phyloP scores from a whole-genome alignment of 2,113 vertebrate genomes.

The Bubo blakistoni region DNA sequence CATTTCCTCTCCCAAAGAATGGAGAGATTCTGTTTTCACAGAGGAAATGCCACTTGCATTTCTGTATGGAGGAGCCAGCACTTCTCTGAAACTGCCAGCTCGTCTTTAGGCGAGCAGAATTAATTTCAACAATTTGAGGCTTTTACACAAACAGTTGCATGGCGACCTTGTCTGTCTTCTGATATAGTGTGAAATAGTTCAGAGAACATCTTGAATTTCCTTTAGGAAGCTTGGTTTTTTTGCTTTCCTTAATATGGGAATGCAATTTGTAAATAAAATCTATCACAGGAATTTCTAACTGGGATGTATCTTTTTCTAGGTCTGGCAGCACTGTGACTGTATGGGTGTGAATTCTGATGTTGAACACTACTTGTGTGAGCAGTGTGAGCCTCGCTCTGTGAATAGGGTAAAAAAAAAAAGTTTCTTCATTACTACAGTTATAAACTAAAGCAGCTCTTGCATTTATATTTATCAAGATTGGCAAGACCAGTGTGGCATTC shows the following conservation, averaged over 20 bases:
- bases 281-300: background rate
- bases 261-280: background rate
- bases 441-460: background rate
- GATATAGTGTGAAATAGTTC: background rate
- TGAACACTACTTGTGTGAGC: conserved; percentile 96
- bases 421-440: background rate
- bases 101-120: background rate
- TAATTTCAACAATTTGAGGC: background rate
- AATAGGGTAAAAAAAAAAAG: conserved; percentile 78
- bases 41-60: background rate
- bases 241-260: background rate
- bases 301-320: conserved; percentile 67
- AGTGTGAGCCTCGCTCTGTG: conserved; percentile 89
- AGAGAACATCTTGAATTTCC: background rate
- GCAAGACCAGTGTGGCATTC: background rate
- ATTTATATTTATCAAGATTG: background rate
- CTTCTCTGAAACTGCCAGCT: background rate
- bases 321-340: conserved; percentile 99
- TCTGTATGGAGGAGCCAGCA: background rate
- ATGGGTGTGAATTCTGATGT: conserved; percentile 93
- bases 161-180: background rate
- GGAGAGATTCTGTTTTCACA: background rate
- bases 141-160: background rate
- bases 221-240: background rate
- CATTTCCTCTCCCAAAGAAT: background rate